These are phyloP conservation scores for Pharmacophagus antenor DNA, from an alignment of 2,888 invertebrate genomes.

Conservation along the genomic window DNA sequence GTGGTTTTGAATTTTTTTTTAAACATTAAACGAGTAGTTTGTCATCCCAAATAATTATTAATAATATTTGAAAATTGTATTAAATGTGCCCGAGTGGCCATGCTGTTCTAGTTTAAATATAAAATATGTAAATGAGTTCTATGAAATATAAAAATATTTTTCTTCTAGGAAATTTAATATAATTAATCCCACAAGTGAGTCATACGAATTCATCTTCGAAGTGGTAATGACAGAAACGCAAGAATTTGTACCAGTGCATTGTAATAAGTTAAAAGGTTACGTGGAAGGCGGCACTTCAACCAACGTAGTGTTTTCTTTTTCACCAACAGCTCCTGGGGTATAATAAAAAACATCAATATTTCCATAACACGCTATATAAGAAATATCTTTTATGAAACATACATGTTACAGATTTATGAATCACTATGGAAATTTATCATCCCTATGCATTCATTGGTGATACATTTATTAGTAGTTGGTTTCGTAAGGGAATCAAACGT, in stretches of 20 bases:
- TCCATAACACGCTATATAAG: background rate
- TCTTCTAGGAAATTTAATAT: slow-evolving; percentile 82
- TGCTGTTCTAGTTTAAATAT: too few relatives aligned
- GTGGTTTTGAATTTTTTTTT: too few relatives aligned
- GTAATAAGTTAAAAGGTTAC: slow-evolving; percentile 80
- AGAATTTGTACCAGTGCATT: slow-evolving; percentile 79
- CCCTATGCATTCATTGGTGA: slow-evolving; percentile 76
- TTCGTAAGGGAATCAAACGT: slow-evolving; percentile 83
- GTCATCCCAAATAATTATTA: too few relatives aligned
- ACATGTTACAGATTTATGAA: slow-evolving; percentile 74
- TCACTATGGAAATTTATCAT: slow-evolving; percentile 84
- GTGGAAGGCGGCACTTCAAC: slow-evolving; percentile 81
- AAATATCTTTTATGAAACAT: background rate
- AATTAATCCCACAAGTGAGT: slow-evolving; percentile 83
- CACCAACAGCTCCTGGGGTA: slow-evolving; percentile 82
- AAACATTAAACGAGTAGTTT: too few relatives aligned
- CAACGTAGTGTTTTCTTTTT: slow-evolving; percentile 83
- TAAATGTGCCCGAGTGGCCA: too few relatives aligned
- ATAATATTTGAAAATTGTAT: too few relatives aligned
- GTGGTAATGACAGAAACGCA: slow-evolving; percentile 69
- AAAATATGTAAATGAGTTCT: too few relatives aligned
- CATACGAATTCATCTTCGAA: slow-evolving; percentile 81
- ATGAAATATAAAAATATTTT: too few relatives aligned
- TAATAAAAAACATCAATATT: background rate
- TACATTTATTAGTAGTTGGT: slow-evolving; percentile 83